Evolutionary conservation across 1,140 invertebrate genomes (phyloP), one percentile per base, ranked within the genome.

Genomic region (Portunus trituberculatus): DNA sequence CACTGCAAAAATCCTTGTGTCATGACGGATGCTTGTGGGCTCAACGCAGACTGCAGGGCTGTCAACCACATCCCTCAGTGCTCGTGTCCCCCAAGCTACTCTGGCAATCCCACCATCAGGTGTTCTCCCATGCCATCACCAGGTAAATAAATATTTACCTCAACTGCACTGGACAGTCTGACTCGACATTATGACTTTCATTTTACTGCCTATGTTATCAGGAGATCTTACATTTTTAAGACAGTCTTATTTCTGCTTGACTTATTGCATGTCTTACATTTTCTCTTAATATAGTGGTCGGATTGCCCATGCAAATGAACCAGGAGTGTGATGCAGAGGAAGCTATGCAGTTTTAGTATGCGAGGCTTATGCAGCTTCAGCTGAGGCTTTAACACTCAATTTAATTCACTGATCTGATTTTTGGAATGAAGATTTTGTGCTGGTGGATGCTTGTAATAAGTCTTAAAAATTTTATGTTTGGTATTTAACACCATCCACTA

Each of bases 1-100:
- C 98, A 97, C 94, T 99, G 99, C 96, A 97, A 97, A 32, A 97
- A 98, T 96, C 98, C 98, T 0, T 99, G 98, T 96, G 39, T 93
- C 82, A 95, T 93, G 94, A 95, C 94, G 32, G 91, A 93, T 28
- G 96, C 96, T 32, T 97, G 97, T 97, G 97, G 96, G 67, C 96
- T 87, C 1, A 96, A 96, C 97, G 96, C 97, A 12, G 96, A 96
- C 52, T 97, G 97, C 86, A 93, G 96, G 14, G 96, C 96, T 2
- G 48, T 93, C 14, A 93, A 95, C 31, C 98, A 87, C 97, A 97
- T 4, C 98, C 98, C 96, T 98, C 98, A 32, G 97, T 98, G 95
- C 95, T 96, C 98, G 98, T 97, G 98, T 98, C 14, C 96, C 98
- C 0, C 98, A 39, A 96, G 96, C 48, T 96, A 96, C 95, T 96